These are phyloP conservation scores for Epinotia nisella DNA, from an alignment of 2,888 invertebrate species.

Conservation along the genomic window DNA sequence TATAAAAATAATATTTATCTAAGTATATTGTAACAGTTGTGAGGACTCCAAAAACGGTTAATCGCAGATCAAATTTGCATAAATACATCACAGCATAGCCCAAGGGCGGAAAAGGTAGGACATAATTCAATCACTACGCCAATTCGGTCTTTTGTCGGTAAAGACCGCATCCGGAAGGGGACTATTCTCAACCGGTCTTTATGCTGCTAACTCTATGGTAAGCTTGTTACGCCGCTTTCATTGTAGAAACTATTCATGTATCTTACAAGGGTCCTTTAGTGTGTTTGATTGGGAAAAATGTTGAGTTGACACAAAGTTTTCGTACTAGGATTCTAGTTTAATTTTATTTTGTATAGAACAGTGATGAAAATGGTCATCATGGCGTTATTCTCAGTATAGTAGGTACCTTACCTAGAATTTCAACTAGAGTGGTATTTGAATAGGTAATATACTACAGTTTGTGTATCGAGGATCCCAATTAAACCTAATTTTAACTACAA, in stretches of 20 bases:
- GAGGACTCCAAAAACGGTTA: constrained; percentile 36
- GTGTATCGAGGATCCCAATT: too few relatives aligned
- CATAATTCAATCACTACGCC: constrained; percentile 79
- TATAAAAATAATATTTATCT: too few relatives aligned
- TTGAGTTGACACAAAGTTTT: neutral
- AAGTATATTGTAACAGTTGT: too few relatives aligned
- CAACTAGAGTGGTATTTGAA: too few relatives aligned
- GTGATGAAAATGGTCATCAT: neutral
- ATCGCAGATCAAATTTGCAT: constrained; percentile 53
- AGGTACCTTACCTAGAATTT: too few relatives aligned
- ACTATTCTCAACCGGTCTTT: constrained; percentile 49
- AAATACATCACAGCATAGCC: constrained; percentile 67
- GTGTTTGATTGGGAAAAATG: constrained; percentile 17
- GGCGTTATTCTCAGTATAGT: neutral
- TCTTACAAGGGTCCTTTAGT: neutral
- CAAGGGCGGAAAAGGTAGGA: constrained; percentile 64
- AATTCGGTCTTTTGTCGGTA: constrained; percentile 80
- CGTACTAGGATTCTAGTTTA: neutral
- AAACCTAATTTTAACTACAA: too few relatives aligned
- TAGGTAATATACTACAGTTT: too few relatives aligned
- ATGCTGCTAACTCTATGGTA: constrained; percentile 47
- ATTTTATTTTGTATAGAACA: neutral
- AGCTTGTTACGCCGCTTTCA: constrained; percentile 36
- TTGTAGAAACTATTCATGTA: constrained; percentile 35
- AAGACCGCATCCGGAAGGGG: constrained; percentile 71